These are phyloP conservation scores for Pterostichus madidus DNA, from an alignment of 2,888 invertebrate species.

Conservation along the genomic window DNA sequence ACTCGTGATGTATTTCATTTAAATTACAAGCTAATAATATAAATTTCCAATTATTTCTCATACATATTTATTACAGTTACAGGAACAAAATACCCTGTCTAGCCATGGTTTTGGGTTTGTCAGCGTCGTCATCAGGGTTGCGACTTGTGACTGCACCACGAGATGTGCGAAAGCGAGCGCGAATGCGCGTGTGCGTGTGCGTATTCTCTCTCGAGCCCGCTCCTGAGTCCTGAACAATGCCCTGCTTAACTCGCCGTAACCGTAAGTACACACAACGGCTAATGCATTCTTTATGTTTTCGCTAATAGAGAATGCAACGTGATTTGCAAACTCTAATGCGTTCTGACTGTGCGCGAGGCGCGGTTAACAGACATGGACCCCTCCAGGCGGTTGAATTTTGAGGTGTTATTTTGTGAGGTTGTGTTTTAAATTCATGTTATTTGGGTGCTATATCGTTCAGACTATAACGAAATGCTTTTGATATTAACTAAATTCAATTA, in stretches of 20 bases:
- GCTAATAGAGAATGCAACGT: slow-evolving; percentile 72
- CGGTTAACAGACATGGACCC: background rate
- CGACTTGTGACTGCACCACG: too few relatives aligned
- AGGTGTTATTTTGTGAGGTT: background rate
- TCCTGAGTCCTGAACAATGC: slow-evolving; percentile 50
- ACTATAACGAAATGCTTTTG: too few relatives aligned
- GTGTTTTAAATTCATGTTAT: too few relatives aligned
- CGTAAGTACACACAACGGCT: slow-evolving; percentile 75
- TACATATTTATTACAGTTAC: too few relatives aligned
- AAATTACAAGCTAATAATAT: too few relatives aligned
- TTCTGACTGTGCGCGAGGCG: slow-evolving; percentile 7
- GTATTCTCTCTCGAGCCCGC: background rate
- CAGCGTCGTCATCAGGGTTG: too few relatives aligned
- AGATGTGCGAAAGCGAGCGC: background rate
- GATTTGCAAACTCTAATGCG: slow-evolving; percentile 59
- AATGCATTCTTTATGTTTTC: slow-evolving; percentile 76
- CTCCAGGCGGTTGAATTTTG: slow-evolving; percentile 1
- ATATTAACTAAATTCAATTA: too few relatives aligned
- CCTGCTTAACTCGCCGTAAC: slow-evolving; percentile 71
- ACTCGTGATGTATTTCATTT: too few relatives aligned
- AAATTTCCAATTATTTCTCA: too few relatives aligned
- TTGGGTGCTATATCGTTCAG: too few relatives aligned
- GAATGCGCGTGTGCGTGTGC: slow-evolving; percentile 18
- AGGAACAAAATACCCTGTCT: too few relatives aligned
- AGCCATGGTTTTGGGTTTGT: too few relatives aligned